Evolutionary conservation across 2,113 vertebrate species (phyloP), one percentile per base, ranked within the genome.

Genomic region (Callocephalon fimbriatum): DNA sequence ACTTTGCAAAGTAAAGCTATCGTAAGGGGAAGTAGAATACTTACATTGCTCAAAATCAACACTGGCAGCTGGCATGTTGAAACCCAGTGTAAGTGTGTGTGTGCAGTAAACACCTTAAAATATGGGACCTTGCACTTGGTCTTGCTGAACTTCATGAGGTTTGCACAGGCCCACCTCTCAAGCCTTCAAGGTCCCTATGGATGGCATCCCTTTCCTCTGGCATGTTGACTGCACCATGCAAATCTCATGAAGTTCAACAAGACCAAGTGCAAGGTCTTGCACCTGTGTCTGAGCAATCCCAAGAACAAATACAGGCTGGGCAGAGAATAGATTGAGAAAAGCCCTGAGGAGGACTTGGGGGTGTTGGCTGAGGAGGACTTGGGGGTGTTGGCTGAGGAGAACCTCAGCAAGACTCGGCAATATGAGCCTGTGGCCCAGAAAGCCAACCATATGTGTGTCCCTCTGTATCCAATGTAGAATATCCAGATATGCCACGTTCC

Each of bases 401-500:
- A 35, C 13, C n/a, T 58, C 56, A 58, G 32, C 21, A 10, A 15
- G 32, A 58, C 32, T 35, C 9, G 6, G 13, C 32, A 58, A 58
- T 58, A 35, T 10, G 32, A 35, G 21, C 13, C 35, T 35, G 56
- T 32, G 35, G 56, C 32, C 32, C 32, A 58, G 32, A 58, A 58
- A 58, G 32, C 21, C 32, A 58, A 15, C 32, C 13, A 10, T 58
- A 58, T 35, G 56, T n/a, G n/a, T 99, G 99, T 79, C 99, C 99
- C 4, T 99, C 97, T 0, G 91, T 98, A 1, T 99, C 99, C 88
- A 99, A 99, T 8, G 98, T 98, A 56, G 97, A 99, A 31, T 99
- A 98, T 51, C 99, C 99, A 2, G 99, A 99, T 15, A 99, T 99
- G 99, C 99, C 99, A 3, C 99, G 99, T 5, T 99, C 99, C 22